Evolutionary conservation across 1,140 invertebrate genomes (phyloP), one percentile per base, ranked within the genome.

Genomic region (Pseudomyrmex dendroicus): DNA sequence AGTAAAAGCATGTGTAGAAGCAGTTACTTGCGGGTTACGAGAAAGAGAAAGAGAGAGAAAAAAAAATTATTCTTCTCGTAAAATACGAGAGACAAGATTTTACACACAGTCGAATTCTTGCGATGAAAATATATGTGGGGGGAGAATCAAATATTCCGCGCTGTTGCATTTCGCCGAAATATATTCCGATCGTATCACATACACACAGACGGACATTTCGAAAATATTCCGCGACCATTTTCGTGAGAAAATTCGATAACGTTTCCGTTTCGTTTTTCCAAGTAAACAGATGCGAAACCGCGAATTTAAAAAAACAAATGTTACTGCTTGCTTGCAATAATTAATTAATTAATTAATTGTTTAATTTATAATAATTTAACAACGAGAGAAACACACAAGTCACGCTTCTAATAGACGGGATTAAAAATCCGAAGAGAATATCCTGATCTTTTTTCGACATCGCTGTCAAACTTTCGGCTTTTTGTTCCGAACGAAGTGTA

Each of bases 1-100:
- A 63, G 17, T 78, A n/a, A 78, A 57, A 70, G 76, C 76, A 80
- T 80, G 76, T 70, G 20, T 78, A 80, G 66, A 48, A 22, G 50
- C 7, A 50, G 20, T 35, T 70, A 50, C 66, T 80, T 80, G 54
- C 76, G 76, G 66, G 44, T 17, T 25, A 5, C 48, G 54, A 25
- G 50, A 80, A 13, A 48, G 44, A 20, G 10, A 57, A 54, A 59
- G 54, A 25, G 10, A 59, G n/a, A 50, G 35, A 35, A 35, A 35
- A 35, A 35, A 35, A 25, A 25, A 25, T 25, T 25, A 25, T 35
- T 35, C 35, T 35, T 35, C 25, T 25, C 35, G 35, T 35, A 35
- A 7, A 35, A 35, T 35, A 35, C 35, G 35, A 35, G 35, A 35
- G 4, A 35, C 4, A 35, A 35, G 35, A 35, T 80, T 72, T 62